Conservation (phyloP, 2,797 vertebrate genomes). For the Sandelia bainsii region DNA sequence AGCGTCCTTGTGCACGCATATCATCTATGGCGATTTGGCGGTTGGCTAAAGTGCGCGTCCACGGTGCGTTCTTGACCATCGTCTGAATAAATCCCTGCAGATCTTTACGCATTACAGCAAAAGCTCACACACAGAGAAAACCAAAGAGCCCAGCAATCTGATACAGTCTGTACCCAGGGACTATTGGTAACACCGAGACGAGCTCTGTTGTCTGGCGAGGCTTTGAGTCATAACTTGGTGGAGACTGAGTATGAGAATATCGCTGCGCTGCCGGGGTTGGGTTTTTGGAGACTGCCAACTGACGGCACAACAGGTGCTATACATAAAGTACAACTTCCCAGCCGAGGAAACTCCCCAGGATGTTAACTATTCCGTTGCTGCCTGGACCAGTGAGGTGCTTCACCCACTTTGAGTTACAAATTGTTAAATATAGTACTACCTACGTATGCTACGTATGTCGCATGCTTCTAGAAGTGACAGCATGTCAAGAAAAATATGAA, state of each 20-base stretch:
- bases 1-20: constrained; percentile 30
- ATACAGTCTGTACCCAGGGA: constrained; percentile 65
- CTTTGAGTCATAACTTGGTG: constrained; percentile 66
- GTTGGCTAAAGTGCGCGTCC: constrained; percentile 54
- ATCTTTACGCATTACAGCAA: constrained; percentile 64
- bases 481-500: neutral
- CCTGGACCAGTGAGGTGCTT: constrained; percentile 30
- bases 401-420: neutral
- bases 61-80: constrained; percentile 52
- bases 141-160: constrained; percentile 59
- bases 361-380: constrained; percentile 81
- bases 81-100: constrained; percentile 64
- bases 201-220: constrained; percentile 64
- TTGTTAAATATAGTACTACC: constrained; percentile 1
- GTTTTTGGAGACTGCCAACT: constrained; percentile 80
- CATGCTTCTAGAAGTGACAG: too few species aligned
- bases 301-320: constrained; percentile 91
- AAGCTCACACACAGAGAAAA: constrained; percentile 48
- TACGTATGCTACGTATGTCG: neutral
- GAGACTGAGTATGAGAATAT: constrained; percentile 73
- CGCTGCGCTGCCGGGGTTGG: constrained; percentile 60
- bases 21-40: constrained; percentile 34
- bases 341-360: constrained; percentile 83
- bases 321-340: constrained; percentile 80
- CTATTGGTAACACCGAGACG: constrained; percentile 50